Conservation (phyloP, 92 coral and sea anemone genomes). For the Heteractis magnifica region DNA sequence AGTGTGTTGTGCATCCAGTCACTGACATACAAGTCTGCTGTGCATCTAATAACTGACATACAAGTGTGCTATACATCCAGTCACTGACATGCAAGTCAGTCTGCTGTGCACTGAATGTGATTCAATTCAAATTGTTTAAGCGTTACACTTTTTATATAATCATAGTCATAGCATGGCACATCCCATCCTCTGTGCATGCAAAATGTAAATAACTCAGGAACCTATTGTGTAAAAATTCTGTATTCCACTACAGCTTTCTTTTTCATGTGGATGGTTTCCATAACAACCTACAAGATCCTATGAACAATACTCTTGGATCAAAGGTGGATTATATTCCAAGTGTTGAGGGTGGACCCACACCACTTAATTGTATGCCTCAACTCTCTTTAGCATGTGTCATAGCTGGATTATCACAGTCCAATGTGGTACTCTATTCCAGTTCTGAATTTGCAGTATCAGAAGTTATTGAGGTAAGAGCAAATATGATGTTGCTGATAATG, state of each 20-base stretch:
- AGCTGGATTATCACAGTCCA: conserved; percentile 31
- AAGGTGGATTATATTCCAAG: conserved; percentile 22
- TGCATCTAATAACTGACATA: too few relatives aligned
- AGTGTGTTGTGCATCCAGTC: too few relatives aligned
- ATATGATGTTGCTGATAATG: background rate
- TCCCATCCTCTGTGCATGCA: too few relatives aligned
- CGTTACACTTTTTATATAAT: too few relatives aligned
- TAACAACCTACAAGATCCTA: conserved; percentile 1
- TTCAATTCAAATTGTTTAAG: too few relatives aligned
- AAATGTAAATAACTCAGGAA: too few relatives aligned
- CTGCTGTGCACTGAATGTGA: too few relatives aligned
- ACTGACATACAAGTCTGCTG: too few relatives aligned
- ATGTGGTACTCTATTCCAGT: conserved; percentile 37
- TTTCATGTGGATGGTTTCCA: conserved; percentile 72
- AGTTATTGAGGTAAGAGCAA: conserved; percentile 46
- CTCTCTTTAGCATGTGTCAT: conserved; percentile 52
- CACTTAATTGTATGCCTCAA: conserved; percentile 44
- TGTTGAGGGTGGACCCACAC: conserved; percentile 1
- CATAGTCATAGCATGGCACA: too few relatives aligned
- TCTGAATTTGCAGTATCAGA: conserved; percentile 66
- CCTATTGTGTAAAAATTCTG: too few relatives aligned
- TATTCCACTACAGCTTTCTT: conserved; percentile 19
- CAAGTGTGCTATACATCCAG: too few relatives aligned
- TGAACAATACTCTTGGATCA: conserved; percentile 46
- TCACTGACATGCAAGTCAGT: too few relatives aligned